Evolutionary conservation across 2,888 invertebrate species (phyloP).

Genomic region (Diachrysia chrysitis): DNA sequence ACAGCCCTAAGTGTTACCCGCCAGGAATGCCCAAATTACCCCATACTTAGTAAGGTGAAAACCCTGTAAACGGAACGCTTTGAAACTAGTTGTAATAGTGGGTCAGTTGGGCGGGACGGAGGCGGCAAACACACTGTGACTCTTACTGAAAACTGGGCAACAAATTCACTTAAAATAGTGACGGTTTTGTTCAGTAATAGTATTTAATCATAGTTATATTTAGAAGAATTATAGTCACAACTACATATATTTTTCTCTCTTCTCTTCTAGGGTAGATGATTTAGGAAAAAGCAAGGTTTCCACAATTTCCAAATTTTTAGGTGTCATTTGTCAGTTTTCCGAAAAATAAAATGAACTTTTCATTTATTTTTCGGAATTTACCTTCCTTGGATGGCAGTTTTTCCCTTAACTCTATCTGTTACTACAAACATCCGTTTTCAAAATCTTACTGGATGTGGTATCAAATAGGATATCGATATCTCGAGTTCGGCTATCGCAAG

Average conservation of each 20-base stretch:
- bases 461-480: background rate
- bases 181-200: too few relatives aligned
- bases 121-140: background rate
- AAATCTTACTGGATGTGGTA: background rate
- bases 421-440: background rate
- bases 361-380: too few relatives aligned
- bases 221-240: too few relatives aligned
- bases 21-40: conserved; percentile 50
- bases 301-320: too few relatives aligned
- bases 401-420: background rate
- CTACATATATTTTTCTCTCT: too few relatives aligned
- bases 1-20: conserved; percentile 47
- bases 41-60: conserved; percentile 28
- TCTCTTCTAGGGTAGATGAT: too few relatives aligned
- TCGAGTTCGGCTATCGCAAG: background rate
- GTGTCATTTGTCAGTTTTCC: background rate
- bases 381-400: background rate
- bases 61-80: conserved; percentile 23
- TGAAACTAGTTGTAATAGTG: conserved; percentile 21
- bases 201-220: too few relatives aligned
- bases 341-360: too few relatives aligned
- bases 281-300: too few relatives aligned
- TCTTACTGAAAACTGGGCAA: background rate
- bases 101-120: conserved; percentile 12
- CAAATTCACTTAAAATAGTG: background rate